phyloP scores from a whole-genome alignment of 2,797 vertebrate species.

The Mionectes olivaceus region DNA sequence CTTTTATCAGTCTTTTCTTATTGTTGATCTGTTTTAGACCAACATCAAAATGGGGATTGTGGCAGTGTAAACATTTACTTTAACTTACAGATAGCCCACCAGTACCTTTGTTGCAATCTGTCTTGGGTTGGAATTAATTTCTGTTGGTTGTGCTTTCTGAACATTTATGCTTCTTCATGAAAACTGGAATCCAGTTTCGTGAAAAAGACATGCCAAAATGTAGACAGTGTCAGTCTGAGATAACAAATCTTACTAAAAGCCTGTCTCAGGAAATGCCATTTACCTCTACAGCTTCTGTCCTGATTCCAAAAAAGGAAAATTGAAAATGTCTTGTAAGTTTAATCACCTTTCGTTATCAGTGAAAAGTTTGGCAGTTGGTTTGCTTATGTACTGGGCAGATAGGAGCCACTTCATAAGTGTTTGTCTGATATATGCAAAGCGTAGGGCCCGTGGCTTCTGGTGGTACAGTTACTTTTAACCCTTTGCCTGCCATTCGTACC shows the following conservation, averaged over 20 bases:
- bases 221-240: neutral
- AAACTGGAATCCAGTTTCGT: neutral
- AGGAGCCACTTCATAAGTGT: conserved; percentile 41
- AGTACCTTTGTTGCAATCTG: neutral
- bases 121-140: neutral
- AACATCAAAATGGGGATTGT: neutral
- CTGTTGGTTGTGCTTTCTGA: neutral
- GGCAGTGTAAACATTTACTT: neutral
- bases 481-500: conserved; percentile 38
- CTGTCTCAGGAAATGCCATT: conserved; percentile 37
- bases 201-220: neutral
- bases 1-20: neutral
- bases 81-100: neutral
- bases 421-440: conserved; percentile 34
- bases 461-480: conserved; percentile 54
- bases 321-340: conserved; percentile 39
- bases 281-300: conserved; percentile 46
- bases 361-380: conserved; percentile 42
- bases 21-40: neutral
- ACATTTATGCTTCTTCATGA: neutral
- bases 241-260: conserved; percentile 43
- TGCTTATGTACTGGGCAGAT: conserved; percentile 53
- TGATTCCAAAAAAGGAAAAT: conserved; percentile 61
- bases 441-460: conserved; percentile 36
- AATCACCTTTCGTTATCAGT: conserved; percentile 62